These are phyloP conservation scores for Lepidostoma basale DNA, from an alignment of 1,140 invertebrate genomes.

Conservation along the genomic window DNA sequence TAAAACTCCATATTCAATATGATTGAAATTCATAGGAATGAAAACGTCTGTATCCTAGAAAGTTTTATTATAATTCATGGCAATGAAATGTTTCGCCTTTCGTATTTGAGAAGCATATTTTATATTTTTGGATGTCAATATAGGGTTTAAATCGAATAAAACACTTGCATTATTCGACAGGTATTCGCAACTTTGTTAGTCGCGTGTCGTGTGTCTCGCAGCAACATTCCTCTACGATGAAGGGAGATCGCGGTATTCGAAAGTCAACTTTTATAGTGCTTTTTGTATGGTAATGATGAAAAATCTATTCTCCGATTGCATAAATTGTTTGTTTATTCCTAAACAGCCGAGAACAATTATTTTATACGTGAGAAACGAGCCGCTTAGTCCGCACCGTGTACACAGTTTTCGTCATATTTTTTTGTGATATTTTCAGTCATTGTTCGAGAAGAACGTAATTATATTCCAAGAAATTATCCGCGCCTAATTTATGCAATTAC, in stretches of 20 bases:
- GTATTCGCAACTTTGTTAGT: too few relatives aligned
- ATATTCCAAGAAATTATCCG: neutral
- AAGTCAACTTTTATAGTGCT: constrained; percentile 31
- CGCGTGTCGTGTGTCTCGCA: neutral
- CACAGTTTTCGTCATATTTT: neutral
- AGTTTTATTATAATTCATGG: neutral
- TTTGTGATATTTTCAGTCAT: neutral
- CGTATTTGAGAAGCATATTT: too few relatives aligned
- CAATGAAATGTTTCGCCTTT: neutral
- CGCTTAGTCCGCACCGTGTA: neutral
- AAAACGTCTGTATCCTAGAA: neutral
- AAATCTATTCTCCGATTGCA: constrained; percentile 38
- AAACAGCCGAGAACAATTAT: neutral
- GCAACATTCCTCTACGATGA: neutral
- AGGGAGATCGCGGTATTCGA: constrained; percentile 24
- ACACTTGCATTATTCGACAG: too few relatives aligned
- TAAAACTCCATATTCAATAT: too few relatives aligned
- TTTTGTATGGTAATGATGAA: constrained; percentile 38
- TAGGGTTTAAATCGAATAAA: too few relatives aligned
- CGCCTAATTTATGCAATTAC: neutral
- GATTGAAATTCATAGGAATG: neutral
- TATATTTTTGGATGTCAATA: too few relatives aligned
- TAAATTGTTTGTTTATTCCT: constrained; percentile 19
- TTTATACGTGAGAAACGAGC: constrained; percentile 27
- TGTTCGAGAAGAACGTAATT: neutral